Percentiles rank a stretch among this genome's conserved stretches.
phyloP scores from a whole-genome alignment of 1,140 invertebrate species.

The Magallana ariakensis region DNA sequence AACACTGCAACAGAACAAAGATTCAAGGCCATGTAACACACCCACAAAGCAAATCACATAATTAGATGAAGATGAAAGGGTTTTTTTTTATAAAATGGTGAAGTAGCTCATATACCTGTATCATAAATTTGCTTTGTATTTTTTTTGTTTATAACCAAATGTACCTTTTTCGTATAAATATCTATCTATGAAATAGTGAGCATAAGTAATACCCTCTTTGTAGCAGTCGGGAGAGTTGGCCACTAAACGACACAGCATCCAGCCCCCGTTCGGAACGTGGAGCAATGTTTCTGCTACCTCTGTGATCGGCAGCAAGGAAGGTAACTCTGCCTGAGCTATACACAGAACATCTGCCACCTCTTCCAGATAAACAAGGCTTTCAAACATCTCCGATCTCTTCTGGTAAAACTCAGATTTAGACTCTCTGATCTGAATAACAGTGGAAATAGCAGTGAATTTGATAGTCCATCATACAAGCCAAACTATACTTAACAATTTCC shows the following conservation, averaged over 20 bases:
- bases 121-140: too few species aligned
- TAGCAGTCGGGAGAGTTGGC: slow-evolving; percentile 96
- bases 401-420: slow-evolving; percentile 85
- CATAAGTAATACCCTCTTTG: slow-evolving; percentile 85
- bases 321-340: slow-evolving; percentile 91
- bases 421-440: slow-evolving; percentile 78
- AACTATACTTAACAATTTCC: too few species aligned
- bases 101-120: too few species aligned
- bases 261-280: slow-evolving; percentile 93
- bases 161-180: too few species aligned
- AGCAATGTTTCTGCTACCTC: slow-evolving; percentile 91
- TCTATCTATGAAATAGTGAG: too few species aligned
- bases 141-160: too few species aligned
- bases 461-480: too few species aligned
- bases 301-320: slow-evolving; percentile 90
- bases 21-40: neutral
- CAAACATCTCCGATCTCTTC: slow-evolving; percentile 94
- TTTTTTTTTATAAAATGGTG: too few species aligned
- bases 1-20: slow-evolving; percentile 85
- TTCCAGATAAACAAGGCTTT: slow-evolving; percentile 95
- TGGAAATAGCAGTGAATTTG: too few species aligned
- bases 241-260: slow-evolving; percentile 92
- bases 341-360: slow-evolving; percentile 97
- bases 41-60: neutral
- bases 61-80: neutral